These are phyloP conservation scores for Aphrocallistes beatrix DNA, from an alignment of 37 sponge, comb jelly and placozoan species.

Conservation along the genomic window DNA sequence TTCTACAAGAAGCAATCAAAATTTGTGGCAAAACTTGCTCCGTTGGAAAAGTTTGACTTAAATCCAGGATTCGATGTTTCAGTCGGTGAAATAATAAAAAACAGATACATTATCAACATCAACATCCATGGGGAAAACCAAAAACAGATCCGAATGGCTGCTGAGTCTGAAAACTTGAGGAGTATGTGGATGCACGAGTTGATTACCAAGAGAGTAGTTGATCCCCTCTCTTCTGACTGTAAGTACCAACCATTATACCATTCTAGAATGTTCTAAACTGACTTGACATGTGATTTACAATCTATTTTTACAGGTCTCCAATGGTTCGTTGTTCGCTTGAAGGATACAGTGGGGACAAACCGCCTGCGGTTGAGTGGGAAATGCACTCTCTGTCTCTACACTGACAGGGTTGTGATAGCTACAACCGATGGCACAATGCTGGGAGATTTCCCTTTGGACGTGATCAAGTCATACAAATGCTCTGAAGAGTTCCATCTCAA, in stretches of 20 bases:
- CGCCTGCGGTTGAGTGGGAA: neutral
- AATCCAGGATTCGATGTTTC: neutral
- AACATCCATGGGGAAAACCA: neutral
- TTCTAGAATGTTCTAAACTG: neutral
- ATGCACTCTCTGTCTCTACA: neutral
- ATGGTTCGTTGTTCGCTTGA: constrained; percentile 11
- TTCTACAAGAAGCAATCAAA: neutral
- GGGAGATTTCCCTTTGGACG: neutral
- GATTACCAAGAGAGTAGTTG: neutral
- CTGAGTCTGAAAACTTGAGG: neutral
- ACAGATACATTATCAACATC: neutral
- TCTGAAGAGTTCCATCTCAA: neutral
- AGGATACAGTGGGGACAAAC: constrained; percentile 1
- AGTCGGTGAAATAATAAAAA: neutral
- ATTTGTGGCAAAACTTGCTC: neutral
- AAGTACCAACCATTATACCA: neutral
- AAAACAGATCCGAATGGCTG: neutral
- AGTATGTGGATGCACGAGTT: neutral
- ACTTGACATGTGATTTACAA: neutral
- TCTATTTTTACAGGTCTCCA: neutral
- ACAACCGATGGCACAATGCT: neutral
- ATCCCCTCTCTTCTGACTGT: neutral
- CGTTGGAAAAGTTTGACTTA: neutral
- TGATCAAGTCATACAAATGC: neutral
- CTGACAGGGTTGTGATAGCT: neutral